phyloP scores from a whole-genome alignment of 1,140 invertebrate genomes.

The Metaphire vulgaris region DNA sequence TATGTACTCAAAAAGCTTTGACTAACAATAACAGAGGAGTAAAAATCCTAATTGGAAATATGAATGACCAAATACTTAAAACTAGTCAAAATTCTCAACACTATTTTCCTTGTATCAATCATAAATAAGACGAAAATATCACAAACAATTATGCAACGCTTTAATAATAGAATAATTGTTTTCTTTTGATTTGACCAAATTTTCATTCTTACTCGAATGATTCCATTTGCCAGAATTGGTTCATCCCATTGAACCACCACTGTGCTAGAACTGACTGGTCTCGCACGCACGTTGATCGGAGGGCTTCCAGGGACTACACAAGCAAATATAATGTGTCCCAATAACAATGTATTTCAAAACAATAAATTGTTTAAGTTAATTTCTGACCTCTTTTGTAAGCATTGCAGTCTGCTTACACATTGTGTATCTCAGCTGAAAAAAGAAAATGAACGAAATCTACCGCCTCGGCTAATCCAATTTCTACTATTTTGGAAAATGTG shows the following conservation, averaged over 20 bases:
- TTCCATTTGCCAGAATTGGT: constrained; percentile 90
- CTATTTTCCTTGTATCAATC: background rate
- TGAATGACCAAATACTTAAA: background rate
- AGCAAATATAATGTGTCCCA: constrained; percentile 22
- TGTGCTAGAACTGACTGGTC: constrained; percentile 87
- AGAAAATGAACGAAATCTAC: too few relatives aligned
- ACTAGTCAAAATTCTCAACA: background rate
- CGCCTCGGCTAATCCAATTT: too few relatives aligned
- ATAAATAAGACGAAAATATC: background rate
- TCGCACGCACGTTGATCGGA: constrained; percentile 83
- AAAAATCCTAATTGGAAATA: background rate
- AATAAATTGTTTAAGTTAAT: too few relatives aligned
- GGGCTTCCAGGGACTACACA: constrained; percentile 82
- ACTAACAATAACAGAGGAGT: background rate
- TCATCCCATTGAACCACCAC: constrained; percentile 96
- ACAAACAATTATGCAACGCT: background rate
- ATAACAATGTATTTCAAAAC: constrained; percentile 1
- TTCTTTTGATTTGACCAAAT: background rate
- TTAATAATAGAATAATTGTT: background rate
- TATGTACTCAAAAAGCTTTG: background rate
- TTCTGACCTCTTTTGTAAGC: too few relatives aligned
- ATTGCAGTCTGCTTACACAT: too few relatives aligned
- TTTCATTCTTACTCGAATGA: constrained; percentile 74
- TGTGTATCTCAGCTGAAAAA: too few relatives aligned
- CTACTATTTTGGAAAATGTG: too few relatives aligned